Conservation (phyloP, 2,888 invertebrate genomes). For the Eutolmus rufibarbis region DNA sequence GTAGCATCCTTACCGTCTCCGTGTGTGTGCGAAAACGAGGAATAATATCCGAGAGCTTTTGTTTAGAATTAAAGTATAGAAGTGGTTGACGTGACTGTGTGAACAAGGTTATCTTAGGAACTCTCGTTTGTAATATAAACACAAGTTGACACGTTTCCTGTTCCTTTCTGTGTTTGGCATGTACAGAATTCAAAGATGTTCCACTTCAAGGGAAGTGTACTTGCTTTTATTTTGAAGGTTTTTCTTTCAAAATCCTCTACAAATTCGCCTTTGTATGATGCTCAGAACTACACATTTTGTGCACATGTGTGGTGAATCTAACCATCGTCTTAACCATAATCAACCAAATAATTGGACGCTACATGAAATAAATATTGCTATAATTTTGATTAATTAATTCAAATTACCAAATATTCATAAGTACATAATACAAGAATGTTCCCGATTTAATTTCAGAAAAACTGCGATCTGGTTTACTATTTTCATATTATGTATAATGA, state of each 20-base stretch:
- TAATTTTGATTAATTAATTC: not conserved
- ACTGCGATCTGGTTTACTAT: too few species aligned
- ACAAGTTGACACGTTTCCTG: not conserved
- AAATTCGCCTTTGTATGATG: not conserved
- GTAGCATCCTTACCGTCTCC: not conserved
- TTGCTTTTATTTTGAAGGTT: not conserved
- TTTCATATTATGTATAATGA: too few species aligned
- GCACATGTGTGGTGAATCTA: not conserved
- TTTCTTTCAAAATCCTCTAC: not conserved
- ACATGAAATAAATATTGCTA: not conserved
- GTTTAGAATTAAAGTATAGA: not conserved
- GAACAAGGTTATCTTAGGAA: not conserved
- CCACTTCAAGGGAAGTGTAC: not conserved
- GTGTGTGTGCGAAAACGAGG: not conserved
- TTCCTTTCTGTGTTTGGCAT: not conserved
- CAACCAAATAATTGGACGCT: not conserved
- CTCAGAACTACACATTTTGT: not conserved
- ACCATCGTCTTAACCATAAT: not conserved
- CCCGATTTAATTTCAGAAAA: too few species aligned
- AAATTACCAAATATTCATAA: too few species aligned
- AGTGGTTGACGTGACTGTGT: not conserved
- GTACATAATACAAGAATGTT: too few species aligned
- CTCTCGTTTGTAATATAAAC: not conserved
- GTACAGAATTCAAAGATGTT: not conserved
- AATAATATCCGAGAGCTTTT: not conserved